These are phyloP conservation scores for Elachura formosa DNA, from an alignment of 2,113 vertebrate genomes.

Conservation along the genomic window DNA sequence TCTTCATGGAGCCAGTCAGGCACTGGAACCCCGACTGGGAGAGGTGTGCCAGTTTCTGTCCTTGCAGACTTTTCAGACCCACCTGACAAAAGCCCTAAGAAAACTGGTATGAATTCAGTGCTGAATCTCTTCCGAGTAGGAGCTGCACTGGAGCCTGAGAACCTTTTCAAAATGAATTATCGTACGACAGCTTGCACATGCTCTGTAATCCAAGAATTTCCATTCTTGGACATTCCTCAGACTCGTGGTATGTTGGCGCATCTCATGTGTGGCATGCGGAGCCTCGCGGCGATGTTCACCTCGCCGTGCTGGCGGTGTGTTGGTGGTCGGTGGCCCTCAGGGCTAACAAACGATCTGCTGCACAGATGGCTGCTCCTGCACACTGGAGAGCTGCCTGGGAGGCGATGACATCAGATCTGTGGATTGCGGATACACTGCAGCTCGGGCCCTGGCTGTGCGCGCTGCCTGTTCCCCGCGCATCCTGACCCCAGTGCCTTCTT, in stretches of 20 bases:
- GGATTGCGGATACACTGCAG: not conserved
- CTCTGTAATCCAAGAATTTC: not conserved
- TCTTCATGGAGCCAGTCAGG: not conserved
- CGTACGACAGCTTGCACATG: not conserved
- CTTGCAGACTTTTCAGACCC: not conserved
- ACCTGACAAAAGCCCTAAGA: not conserved
- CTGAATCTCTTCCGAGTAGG: not conserved
- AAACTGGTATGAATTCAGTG: not conserved
- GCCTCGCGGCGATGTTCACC: not conserved
- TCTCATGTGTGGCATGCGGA: too few species aligned
- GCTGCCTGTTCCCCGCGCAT: not conserved
- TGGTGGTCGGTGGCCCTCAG: not conserved
- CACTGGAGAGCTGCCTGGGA: not conserved
- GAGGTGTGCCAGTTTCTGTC: not conserved
- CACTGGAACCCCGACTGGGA: not conserved
- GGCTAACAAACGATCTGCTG: not conserved
- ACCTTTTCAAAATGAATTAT: not conserved
- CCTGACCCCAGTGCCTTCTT: not conserved
- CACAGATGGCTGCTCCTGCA: not conserved
- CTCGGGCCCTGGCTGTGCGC: not conserved
- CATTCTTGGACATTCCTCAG: not conserved
- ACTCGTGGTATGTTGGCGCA: not conserved
- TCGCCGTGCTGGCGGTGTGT: not conserved
- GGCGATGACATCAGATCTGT: not conserved
- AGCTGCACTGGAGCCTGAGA: not conserved